Percentiles rank a stretch among this genome's conserved stretches.
phyloP scores from a whole-genome alignment of 35 echinoderm and acorn worm genomes.

The Lytechinus variegatus region DNA sequence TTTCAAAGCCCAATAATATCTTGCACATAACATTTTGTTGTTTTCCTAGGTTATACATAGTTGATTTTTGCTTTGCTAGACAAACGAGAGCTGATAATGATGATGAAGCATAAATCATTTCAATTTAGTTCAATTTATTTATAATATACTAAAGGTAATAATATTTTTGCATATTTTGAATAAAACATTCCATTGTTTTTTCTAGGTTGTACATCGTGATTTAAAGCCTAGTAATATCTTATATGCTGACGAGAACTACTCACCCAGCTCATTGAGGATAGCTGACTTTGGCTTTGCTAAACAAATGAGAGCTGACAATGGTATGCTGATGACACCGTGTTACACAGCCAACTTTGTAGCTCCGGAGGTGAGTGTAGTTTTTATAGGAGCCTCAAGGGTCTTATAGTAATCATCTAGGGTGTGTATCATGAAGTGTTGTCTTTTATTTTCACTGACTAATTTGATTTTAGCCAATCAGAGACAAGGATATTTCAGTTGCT shows the following conservation, averaged over 20 bases:
- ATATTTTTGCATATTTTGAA: no score
- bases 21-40: slow-evolving; percentile 78
- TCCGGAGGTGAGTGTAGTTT: slow-evolving; percentile 74
- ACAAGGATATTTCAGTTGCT: no score
- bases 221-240: slow-evolving; percentile 98
- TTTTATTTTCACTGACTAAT: no score
- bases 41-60: slow-evolving; percentile 68
- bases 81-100: slow-evolving; percentile 98
- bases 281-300: slow-evolving; percentile 99
- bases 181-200: not conserved
- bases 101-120: no score
- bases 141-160: no score
- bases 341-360: slow-evolving; percentile 99
- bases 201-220: slow-evolving; percentile 94
- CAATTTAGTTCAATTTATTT: no score
- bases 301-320: slow-evolving; percentile 97
- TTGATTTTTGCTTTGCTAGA: slow-evolving; percentile 97
- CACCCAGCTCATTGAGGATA: slow-evolving; percentile 70
- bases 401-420: no score
- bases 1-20: slow-evolving; percentile 96
- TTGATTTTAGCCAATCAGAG: no score
- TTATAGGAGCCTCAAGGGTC: no score
- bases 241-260: slow-evolving; percentile 81
- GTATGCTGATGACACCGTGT: slow-evolving; percentile 96
- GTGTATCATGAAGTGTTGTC: no score